Conservation (phyloP, 35 echinoderm and acorn worm species). For the Apostichopus parvimensis region DNA sequence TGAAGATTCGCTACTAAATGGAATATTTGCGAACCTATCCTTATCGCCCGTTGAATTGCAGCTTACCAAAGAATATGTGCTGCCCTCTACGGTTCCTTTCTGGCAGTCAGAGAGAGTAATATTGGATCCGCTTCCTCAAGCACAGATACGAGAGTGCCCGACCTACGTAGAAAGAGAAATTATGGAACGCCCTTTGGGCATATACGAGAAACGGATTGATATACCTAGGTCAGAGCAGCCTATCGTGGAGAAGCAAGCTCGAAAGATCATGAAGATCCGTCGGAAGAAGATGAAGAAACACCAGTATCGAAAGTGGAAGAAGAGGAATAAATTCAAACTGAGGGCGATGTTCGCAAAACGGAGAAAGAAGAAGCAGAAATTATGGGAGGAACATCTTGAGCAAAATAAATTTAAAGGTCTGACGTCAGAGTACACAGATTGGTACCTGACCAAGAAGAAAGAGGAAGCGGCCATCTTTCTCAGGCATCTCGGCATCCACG, state of each 20-base stretch:
- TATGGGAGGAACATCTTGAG: slow-evolving; percentile 44
- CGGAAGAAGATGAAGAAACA: slow-evolving; percentile 49
- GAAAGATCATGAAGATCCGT: slow-evolving; percentile 27
- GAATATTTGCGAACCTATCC: neutral
- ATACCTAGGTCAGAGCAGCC: neutral
- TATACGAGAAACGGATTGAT: neutral
- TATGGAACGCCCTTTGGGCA: neutral
- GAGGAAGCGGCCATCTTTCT: slow-evolving; percentile 27
- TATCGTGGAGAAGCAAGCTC: slow-evolving; percentile 8
- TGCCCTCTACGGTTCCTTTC: slow-evolving; percentile 12
- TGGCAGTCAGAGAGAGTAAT: neutral
- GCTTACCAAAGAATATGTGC: slow-evolving; percentile 26
- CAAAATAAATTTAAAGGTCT: slow-evolving; percentile 43
- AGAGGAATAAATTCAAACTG: slow-evolving; percentile 49
- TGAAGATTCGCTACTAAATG: neutral
- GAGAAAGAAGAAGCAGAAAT: slow-evolving; percentile 33
- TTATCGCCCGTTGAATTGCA: neutral
- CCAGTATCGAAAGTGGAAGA: slow-evolving; percentile 43
- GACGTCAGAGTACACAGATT: slow-evolving; percentile 30
- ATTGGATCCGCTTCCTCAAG: neutral
- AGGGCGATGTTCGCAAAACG: slow-evolving; percentile 5
- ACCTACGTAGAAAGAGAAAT: neutral
- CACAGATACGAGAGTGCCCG: slow-evolving; percentile 21
- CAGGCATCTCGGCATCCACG: slow-evolving; percentile 26
- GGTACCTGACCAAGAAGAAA: slow-evolving; percentile 14